Evolutionary conservation across 2,888 invertebrate genomes (phyloP).

Genomic region (Pyrgus malvae): DNA sequence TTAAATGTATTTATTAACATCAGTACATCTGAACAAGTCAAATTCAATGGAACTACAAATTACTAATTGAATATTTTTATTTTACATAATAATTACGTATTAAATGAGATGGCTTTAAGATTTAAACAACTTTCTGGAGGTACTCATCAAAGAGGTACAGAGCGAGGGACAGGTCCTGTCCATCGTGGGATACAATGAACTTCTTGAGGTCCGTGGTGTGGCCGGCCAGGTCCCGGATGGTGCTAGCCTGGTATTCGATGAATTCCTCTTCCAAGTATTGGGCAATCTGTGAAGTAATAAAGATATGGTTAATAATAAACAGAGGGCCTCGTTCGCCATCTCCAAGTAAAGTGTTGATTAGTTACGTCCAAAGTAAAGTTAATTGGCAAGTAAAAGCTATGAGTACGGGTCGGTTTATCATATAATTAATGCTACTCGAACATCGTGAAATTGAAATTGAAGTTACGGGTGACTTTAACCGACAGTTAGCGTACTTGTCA

Average conservation of each 20-base stretch:
- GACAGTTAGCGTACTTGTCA: no score
- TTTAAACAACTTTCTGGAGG: constrained; percentile 64
- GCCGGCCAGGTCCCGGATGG: constrained; percentile 87
- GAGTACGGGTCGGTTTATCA: no score
- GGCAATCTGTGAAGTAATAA: constrained; percentile 71
- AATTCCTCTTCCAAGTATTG: constrained; percentile 90
- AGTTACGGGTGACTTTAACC: no score
- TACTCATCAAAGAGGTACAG: constrained; percentile 90
- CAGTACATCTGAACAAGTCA: not conserved
- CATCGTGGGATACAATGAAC: constrained; percentile 77
- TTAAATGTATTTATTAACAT: not conserved
- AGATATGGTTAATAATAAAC: no score
- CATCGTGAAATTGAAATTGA: no score
- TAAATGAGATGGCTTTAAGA: constrained; percentile 17
- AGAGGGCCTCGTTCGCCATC: no score
- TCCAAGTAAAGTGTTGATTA: no score
- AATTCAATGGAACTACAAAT: not conserved
- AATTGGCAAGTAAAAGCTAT: no score
- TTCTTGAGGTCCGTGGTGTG: constrained; percentile 87
- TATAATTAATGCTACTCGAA: no score
- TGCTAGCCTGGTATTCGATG: constrained; percentile 85
- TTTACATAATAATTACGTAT: not conserved
- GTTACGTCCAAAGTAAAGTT: no score
- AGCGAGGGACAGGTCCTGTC: constrained; percentile 83
- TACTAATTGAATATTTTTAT: not conserved